Conservation (phyloP, 1,140 invertebrate species). For the Diachasmimorpha longicaudata region DNA sequence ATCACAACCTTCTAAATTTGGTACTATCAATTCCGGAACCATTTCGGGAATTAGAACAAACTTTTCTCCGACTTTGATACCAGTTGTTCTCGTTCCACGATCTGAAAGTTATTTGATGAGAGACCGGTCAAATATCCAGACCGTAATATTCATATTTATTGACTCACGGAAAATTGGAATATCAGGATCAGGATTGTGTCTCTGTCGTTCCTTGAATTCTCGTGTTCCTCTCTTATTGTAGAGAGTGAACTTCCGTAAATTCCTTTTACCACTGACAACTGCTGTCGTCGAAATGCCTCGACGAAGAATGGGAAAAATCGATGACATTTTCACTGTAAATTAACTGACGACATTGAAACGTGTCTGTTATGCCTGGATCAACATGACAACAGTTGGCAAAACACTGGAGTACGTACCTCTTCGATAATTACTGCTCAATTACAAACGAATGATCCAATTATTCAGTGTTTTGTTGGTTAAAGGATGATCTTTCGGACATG, state of each 20-base stretch:
- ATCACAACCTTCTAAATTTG: slow-evolving; percentile 77
- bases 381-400: too few relatives aligned
- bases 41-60: slow-evolving; percentile 82
- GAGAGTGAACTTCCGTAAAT: slow-evolving; percentile 79
- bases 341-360: too few relatives aligned
- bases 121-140: too few relatives aligned
- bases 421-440: too few relatives aligned
- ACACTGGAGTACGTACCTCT: too few relatives aligned
- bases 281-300: slow-evolving; percentile 69
- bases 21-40: slow-evolving; percentile 91
- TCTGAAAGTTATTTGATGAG: slow-evolving; percentile 55
- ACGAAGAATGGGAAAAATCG: slow-evolving; percentile 10
- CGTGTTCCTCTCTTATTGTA: slow-evolving; percentile 76
- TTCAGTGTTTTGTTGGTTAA: too few relatives aligned
- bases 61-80: slow-evolving; percentile 62
- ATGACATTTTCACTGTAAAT: slow-evolving; percentile 11
- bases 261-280: slow-evolving; percentile 71
- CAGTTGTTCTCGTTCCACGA: slow-evolving; percentile 71
- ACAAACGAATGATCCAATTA: too few relatives aligned
- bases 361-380: too few relatives aligned
- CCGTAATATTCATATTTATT: neutral
- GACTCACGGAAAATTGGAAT: slow-evolving; percentile 68
- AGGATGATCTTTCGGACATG: too few relatives aligned
- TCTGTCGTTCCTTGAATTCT: slow-evolving; percentile 69
- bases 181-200: slow-evolving; percentile 65